phyloP scores from a whole-genome alignment of 2,797 vertebrate genomes.

The Spheniscus humboldti region DNA sequence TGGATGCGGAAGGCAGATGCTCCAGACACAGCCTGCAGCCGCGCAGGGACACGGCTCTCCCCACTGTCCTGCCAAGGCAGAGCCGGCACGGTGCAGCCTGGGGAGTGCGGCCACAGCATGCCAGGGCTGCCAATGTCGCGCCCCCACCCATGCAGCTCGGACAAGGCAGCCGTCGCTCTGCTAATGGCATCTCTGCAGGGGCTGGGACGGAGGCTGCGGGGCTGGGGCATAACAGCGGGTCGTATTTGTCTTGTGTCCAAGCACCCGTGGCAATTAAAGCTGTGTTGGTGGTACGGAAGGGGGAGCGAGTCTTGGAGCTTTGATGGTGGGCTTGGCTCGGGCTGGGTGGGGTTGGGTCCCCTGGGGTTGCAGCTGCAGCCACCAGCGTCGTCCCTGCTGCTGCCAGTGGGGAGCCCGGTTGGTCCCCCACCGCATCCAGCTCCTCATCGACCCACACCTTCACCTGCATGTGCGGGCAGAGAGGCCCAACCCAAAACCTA shows the following conservation, averaged over 20 bases:
- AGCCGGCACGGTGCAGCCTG: fast-evolving
- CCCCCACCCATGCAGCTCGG: fast-evolving
- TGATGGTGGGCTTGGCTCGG: neutral
- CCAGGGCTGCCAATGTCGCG: fast-evolving
- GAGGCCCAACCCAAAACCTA: neutral
- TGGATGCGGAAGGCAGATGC: neutral
- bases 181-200: neutral
- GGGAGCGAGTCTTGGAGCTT: neutral
- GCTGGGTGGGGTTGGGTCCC: neutral
- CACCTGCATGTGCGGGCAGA: fast-evolving
- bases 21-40: neutral
- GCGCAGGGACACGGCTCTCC: fast-evolving
- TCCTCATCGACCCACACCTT: neutral
- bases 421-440: neutral
- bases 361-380: neutral
- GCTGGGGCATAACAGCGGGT: neutral
- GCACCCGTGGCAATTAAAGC: slow-evolving; percentile 14
- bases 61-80: fast-evolving
- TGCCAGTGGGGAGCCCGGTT: fast-evolving
- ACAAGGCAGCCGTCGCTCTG: neutral
- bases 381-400: neutral
- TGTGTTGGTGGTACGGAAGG: neutral
- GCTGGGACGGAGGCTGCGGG: neutral
- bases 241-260: neutral
- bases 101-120: fast-evolving